Evolutionary conservation across 2,797 vertebrate species (phyloP).

Genomic region (Crocidura indochinensis): DNA sequence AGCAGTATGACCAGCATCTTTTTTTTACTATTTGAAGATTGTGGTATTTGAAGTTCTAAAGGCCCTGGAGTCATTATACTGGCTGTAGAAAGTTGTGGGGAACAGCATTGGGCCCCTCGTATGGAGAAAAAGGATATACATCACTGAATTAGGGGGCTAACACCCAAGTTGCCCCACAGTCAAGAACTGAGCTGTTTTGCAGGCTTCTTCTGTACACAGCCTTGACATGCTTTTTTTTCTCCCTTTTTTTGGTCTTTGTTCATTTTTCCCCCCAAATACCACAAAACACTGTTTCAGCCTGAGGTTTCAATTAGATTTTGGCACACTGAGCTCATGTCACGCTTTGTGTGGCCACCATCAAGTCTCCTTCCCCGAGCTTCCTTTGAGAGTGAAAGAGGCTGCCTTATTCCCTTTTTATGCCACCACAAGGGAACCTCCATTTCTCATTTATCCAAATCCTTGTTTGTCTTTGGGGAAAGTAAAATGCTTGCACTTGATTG

Average conservation of each 20-base stretch:
- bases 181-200: constrained; percentile 62
- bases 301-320: constrained; percentile 69
- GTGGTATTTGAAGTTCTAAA: constrained; percentile 33
- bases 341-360: constrained; percentile 11
- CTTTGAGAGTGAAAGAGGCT: not conserved
- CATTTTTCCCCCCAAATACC: constrained; percentile 20
- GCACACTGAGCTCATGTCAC: constrained; percentile 65
- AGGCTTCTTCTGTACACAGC: constrained; percentile 63
- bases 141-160: constrained; percentile 46
- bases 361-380: constrained; percentile 39
- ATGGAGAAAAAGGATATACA: constrained; percentile 18
- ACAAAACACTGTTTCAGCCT: constrained; percentile 59
- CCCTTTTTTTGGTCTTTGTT: constrained; percentile 20
- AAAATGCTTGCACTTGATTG: constrained; percentile 73
- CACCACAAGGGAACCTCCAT: constrained; percentile 47
- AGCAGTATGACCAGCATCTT: not conserved
- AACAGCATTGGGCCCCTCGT: not conserved
- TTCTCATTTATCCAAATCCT: constrained; percentile 75
- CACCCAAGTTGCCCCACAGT: constrained; percentile 63
- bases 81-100: constrained; percentile 15
- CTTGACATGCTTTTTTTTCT: no score
- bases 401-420: constrained; percentile 58
- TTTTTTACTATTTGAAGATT: constrained; percentile 22
- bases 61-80: not conserved
- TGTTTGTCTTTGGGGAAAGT: constrained; percentile 75